Percentiles rank a stretch among this genome's conserved stretches.
phyloP scores from a whole-genome alignment of 2,888 invertebrate species.

The Aethes cnicana region DNA sequence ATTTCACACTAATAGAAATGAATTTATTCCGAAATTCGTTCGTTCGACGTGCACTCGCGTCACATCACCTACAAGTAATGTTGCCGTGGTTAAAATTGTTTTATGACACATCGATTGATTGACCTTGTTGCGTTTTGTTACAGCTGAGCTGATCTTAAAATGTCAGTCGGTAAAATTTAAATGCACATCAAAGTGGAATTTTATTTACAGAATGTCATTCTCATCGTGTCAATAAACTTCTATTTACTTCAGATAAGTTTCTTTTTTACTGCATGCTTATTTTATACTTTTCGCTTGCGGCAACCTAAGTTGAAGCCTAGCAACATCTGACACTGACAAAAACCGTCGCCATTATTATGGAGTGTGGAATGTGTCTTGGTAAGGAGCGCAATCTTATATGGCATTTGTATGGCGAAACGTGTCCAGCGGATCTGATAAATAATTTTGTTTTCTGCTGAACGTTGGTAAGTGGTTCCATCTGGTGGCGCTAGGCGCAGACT shows the following conservation, averaged over 20 bases:
- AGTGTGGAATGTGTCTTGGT: too few species aligned
- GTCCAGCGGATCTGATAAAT: too few species aligned
- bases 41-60: conserved; percentile 67
- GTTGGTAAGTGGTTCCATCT: too few species aligned
- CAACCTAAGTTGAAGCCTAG: conserved; percentile 4
- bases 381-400: too few species aligned
- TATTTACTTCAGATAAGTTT: not conserved
- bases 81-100: conserved; percentile 40
- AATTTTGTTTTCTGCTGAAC: too few species aligned
- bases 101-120: conserved; percentile 22
- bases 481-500: too few species aligned
- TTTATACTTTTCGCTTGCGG: conserved; percentile 1
- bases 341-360: conserved; percentile 10
- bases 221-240: too few species aligned
- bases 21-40: conserved; percentile 62
- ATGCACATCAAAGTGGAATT: too few species aligned
- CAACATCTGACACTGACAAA: conserved; percentile 9
- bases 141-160: not conserved
- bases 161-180: too few species aligned
- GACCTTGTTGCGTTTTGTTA: conserved; percentile 22
- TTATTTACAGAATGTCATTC: too few species aligned
- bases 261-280: not conserved
- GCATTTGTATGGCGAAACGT: too few species aligned
- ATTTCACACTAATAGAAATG: conserved; percentile 44
- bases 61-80: conserved; percentile 50